Evolutionary conservation across 2,888 invertebrate genomes (phyloP).

Genomic region (Amaurobius ferox): DNA sequence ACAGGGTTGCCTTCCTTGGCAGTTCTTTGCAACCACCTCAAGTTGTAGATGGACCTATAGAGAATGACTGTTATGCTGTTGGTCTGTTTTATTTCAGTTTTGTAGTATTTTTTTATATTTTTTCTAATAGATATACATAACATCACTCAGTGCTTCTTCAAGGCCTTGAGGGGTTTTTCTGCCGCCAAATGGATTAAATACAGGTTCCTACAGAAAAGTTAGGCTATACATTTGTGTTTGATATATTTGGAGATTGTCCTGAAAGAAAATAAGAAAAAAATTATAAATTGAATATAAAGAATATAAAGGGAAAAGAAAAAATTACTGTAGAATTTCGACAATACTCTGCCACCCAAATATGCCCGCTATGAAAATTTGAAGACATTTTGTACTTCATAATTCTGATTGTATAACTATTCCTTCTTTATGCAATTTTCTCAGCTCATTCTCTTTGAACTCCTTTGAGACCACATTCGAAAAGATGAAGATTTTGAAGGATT

Average conservation of each 20-base stretch:
- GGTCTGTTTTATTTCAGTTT: slow-evolving; percentile 19
- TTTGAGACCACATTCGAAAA: no score
- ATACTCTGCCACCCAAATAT: no score
- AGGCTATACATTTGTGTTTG: slow-evolving; percentile 72
- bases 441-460: no score
- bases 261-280: slow-evolving; percentile 26
- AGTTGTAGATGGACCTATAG: slow-evolving; percentile 42
- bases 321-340: background rate
- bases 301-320: background rate
- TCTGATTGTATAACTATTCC: no score
- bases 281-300: background rate
- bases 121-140: slow-evolving; percentile 29
- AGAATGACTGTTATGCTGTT: slow-evolving; percentile 26
- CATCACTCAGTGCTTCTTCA: slow-evolving; percentile 37
- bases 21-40: slow-evolving; percentile 24
- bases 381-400: no score
- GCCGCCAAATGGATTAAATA: slow-evolving; percentile 68
- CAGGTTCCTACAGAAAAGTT: slow-evolving; percentile 62
- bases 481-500: no score
- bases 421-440: no score
- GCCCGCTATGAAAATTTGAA: no score
- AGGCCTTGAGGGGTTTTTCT: slow-evolving; percentile 45
- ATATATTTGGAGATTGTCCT: slow-evolving; percentile 72
- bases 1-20: slow-evolving; percentile 27
- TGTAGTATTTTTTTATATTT: background rate